phyloP scores from a whole-genome alignment of 2,797 vertebrate genomes.

The Pseudopleuronectes americanus region DNA sequence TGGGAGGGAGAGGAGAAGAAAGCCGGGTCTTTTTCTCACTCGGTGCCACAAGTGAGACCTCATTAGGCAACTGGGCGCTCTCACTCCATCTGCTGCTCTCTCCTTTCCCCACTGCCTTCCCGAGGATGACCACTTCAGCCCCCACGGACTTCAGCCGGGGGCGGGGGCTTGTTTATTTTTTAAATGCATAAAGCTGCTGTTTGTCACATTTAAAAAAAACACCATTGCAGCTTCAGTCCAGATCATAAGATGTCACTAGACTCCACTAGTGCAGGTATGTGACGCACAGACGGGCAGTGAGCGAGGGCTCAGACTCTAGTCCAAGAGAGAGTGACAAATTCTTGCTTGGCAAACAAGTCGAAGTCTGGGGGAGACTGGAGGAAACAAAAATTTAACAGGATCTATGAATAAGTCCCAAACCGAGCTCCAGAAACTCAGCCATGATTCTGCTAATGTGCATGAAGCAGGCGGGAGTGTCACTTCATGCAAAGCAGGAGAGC shows the following conservation, averaged over 20 bases:
- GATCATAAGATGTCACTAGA: conserved; percentile 6
- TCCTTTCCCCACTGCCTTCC: conserved; percentile 50
- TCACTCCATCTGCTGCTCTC: conserved; percentile 74
- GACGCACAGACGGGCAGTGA: conserved; percentile 39
- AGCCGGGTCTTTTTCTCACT: conserved; percentile 70
- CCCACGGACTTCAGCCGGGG: conserved; percentile 44
- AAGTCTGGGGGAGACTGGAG: conserved; percentile 50
- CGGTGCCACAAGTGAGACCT: conserved; percentile 75
- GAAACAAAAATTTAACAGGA: conserved; percentile 45
- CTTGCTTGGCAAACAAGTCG: conserved; percentile 64
- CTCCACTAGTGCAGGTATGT: conserved; percentile 39
- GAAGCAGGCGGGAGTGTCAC: conserved; percentile 42
- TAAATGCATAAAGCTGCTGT: background rate
- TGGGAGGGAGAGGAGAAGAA: conserved; percentile 63
- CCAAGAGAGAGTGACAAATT: conserved; percentile 60
- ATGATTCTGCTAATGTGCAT: conserved; percentile 43
- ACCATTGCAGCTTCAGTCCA: background rate
- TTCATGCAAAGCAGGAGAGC: conserved; percentile 52
- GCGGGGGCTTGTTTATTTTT: conserved; percentile 5
- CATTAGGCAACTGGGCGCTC: conserved; percentile 70
- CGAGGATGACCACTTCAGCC: conserved; percentile 72
- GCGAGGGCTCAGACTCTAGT: conserved; percentile 27
- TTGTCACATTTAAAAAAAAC: conserved; percentile 26
- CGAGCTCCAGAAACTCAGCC: conserved; percentile 49
- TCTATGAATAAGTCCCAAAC: conserved; percentile 61